Evolutionary conservation across 2,113 vertebrate genomes (phyloP).

Genomic region (Calcarius ornatus): DNA sequence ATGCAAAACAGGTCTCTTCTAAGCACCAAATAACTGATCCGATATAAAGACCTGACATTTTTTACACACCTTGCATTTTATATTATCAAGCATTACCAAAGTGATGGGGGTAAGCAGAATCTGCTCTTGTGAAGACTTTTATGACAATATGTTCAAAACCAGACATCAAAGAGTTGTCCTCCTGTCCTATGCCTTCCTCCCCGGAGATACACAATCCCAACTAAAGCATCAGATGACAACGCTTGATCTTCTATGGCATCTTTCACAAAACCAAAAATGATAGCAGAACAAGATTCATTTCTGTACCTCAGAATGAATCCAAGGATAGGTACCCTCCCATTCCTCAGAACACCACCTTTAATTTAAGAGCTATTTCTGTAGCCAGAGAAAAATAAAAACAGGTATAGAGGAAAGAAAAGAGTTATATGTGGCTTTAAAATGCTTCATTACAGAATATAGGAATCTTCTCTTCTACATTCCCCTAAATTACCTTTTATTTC

Average conservation of each 20-base stretch:
- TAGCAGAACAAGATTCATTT: neutral
- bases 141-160: neutral
- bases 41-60: neutral
- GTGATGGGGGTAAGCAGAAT: neutral
- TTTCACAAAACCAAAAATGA: neutral
- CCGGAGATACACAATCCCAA: rapidly evolving
- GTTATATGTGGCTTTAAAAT: neutral
- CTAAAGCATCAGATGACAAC: neutral
- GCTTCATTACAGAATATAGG: neutral
- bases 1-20: neutral
- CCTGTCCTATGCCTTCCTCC: neutral
- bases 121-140: neutral
- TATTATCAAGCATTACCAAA: neutral
- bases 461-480: neutral
- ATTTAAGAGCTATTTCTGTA: neutral
- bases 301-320: neutral
- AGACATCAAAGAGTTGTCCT: neutral
- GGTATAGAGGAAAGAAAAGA: neutral
- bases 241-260: neutral
- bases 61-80: neutral
- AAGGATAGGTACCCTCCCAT: neutral
- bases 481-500: neutral
- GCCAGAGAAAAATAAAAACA: neutral
- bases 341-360: neutral
- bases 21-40: neutral